Evolutionary conservation across 2,113 vertebrate genomes (phyloP).

Genomic region (Xyliphius kryptos): DNA sequence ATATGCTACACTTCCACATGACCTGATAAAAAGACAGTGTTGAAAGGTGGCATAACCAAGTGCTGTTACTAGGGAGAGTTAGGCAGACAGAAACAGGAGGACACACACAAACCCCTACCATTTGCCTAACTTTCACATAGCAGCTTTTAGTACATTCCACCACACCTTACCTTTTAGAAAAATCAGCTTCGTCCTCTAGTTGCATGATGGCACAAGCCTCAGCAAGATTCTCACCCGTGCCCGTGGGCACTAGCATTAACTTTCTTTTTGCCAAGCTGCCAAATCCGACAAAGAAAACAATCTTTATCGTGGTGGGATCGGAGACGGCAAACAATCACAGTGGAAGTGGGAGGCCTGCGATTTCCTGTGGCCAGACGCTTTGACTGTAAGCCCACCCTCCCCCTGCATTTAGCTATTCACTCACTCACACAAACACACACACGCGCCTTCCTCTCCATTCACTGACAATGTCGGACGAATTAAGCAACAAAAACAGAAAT

Average conservation of each 20-base stretch:
- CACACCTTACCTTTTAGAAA: slow-evolving; percentile 19
- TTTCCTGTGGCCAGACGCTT: slow-evolving; percentile 52
- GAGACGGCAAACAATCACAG: slow-evolving; percentile 52
- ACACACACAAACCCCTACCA: not conserved
- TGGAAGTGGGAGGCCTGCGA: slow-evolving; percentile 53
- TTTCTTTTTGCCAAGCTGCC: slow-evolving; percentile 35
- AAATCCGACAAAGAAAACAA: slow-evolving; percentile 50
- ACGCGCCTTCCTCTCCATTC: slow-evolving; percentile 58
- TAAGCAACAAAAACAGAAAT: slow-evolving; percentile 73
- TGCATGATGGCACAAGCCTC: slow-evolving; percentile 26
- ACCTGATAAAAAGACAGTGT: slow-evolving; percentile 5
- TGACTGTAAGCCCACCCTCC: slow-evolving; percentile 41
- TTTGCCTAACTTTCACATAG: slow-evolving; percentile 18
- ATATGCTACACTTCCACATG: too few species aligned
- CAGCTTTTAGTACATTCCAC: slow-evolving; percentile 23
- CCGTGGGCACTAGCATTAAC: slow-evolving; percentile 31
- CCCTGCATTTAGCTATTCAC: slow-evolving; percentile 4
- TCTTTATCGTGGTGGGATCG: slow-evolving; percentile 58
- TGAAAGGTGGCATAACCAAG: slow-evolving; percentile 21
- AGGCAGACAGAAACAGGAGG: slow-evolving; percentile 12
- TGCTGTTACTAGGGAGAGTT: slow-evolving; percentile 37
- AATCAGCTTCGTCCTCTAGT: slow-evolving; percentile 8
- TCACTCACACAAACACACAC: slow-evolving; percentile 38
- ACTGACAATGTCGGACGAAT: slow-evolving; percentile 68
- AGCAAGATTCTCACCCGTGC: slow-evolving; percentile 13